Percentiles rank a stretch among this genome's conserved stretches.
Conservation (phyloP, 2,113 vertebrate species). For the Chamaetylas fuelleborni region DNA sequence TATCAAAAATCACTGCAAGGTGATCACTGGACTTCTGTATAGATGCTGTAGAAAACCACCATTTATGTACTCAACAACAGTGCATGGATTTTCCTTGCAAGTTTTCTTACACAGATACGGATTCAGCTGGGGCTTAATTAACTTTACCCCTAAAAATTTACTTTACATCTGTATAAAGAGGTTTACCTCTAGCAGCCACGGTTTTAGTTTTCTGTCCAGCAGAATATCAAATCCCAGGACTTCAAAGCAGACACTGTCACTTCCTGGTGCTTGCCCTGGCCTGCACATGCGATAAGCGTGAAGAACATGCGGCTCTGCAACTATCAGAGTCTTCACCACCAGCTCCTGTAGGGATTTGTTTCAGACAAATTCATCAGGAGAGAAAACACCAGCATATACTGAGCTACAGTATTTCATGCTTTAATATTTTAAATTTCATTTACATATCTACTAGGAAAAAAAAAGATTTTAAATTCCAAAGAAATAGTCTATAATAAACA, state of each 20-base stretch:
- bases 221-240: conserved; percentile 97
- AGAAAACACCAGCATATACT: background rate
- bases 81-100: background rate
- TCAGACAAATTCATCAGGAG: background rate
- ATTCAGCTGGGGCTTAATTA: background rate
- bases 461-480: background rate
- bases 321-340: conserved; percentile 96
- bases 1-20: background rate
- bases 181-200: conserved; percentile 96
- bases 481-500: background rate
- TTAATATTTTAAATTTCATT: background rate
- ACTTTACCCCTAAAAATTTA: background rate
- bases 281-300: conserved; percentile 98
- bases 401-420: background rate
- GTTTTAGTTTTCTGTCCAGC: conserved; percentile 96
- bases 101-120: background rate
- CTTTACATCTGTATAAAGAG: background rate
- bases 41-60: background rate
- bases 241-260: conserved; percentile 98
- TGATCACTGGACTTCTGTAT: background rate
- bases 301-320: conserved; percentile 94
- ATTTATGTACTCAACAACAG: background rate
- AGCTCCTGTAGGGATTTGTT: conserved; percentile 79
- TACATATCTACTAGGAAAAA: background rate
- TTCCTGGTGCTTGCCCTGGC: conserved; percentile 92